phyloP scores from a whole-genome alignment of 2,113 vertebrate genomes.

The Columba janthina region DNA sequence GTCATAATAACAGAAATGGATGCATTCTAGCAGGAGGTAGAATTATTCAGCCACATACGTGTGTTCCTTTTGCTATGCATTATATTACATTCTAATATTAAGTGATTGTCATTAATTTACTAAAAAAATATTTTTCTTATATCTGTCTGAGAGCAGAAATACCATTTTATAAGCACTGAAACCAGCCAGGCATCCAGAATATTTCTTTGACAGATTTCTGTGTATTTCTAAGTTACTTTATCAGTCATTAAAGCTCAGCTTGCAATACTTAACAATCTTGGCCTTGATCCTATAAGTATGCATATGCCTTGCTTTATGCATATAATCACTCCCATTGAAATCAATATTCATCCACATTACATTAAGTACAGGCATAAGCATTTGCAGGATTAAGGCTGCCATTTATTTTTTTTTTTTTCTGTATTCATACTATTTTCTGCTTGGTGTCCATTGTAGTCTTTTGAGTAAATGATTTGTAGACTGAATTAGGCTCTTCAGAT shows the following conservation, averaged over 20 bases:
- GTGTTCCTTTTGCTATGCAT: background rate
- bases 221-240: slow-evolving; percentile 33
- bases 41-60: background rate
- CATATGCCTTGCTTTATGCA: slow-evolving; percentile 39
- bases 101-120: slow-evolving; percentile 9
- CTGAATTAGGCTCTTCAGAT: slow-evolving; percentile 47
- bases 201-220: slow-evolving; percentile 23
- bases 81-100: background rate
- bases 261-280: slow-evolving; percentile 49
- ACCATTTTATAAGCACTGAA: background rate
- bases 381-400: slow-evolving; percentile 12
- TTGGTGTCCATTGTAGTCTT: slow-evolving; percentile 30
- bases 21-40: background rate
- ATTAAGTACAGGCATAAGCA: slow-evolving; percentile 31
- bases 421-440: slow-evolving; percentile 40
- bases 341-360: slow-evolving; percentile 55
- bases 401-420: background rate
- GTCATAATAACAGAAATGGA: background rate
- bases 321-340: slow-evolving; percentile 51
- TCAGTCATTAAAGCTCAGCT: slow-evolving; percentile 44
- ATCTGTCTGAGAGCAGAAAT: background rate
- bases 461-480: slow-evolving; percentile 30
- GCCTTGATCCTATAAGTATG: slow-evolving; percentile 53
- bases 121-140: slow-evolving; percentile 2
- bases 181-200: background rate